Evolutionary conservation across 2,888 invertebrate genomes (phyloP).

Genomic region (Drosophila flavopinicola): DNA sequence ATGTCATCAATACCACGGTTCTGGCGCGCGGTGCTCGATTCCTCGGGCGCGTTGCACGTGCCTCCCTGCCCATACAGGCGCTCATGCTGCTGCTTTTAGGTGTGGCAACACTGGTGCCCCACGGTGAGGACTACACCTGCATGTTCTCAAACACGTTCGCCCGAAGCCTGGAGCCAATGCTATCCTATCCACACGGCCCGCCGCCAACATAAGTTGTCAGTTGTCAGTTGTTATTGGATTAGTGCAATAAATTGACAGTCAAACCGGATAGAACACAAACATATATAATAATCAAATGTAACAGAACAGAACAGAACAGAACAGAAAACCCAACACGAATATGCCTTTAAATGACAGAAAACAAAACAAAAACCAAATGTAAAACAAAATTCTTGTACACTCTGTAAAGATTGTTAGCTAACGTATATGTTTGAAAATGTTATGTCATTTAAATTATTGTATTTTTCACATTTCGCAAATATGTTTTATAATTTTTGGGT

Average conservation of each 20-base stretch:
- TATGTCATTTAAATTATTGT: slow-evolving; percentile 65
- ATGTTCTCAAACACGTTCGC: slow-evolving; percentile 93
- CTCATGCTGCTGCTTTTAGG: slow-evolving; percentile 96
- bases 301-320: slow-evolving; percentile 9
- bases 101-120: slow-evolving; percentile 95
- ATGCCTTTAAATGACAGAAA: slow-evolving; percentile 51
- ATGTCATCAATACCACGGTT: slow-evolving; percentile 87
- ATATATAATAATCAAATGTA: slow-evolving; percentile 12
- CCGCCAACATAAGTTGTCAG: slow-evolving; percentile 90
- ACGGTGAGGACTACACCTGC: slow-evolving; percentile 93
- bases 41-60: slow-evolving; percentile 94
- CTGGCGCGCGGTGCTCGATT: slow-evolving; percentile 92
- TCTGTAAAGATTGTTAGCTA: slow-evolving; percentile 31
- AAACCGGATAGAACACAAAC: slow-evolving; percentile 9
- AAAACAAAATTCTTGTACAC: slow-evolving; percentile 58
- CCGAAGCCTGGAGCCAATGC: slow-evolving; percentile 93
- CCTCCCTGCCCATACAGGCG: slow-evolving; percentile 97
- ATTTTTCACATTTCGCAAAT: slow-evolving; percentile 56
- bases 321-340: slow-evolving; percentile 29
- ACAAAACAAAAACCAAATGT: slow-evolving; percentile 1
- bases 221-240: slow-evolving; percentile 49
- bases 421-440: slow-evolving; percentile 19
- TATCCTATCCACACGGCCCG: slow-evolving; percentile 96
- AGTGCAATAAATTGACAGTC: slow-evolving; percentile 48
- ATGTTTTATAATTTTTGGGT: slow-evolving; percentile 53